A percentile compares a stretch with the other conserved stretches of the same genome.
Conservation (phyloP, 1,140 invertebrate genomes). For the Macrosteles quadrilineatus region DNA sequence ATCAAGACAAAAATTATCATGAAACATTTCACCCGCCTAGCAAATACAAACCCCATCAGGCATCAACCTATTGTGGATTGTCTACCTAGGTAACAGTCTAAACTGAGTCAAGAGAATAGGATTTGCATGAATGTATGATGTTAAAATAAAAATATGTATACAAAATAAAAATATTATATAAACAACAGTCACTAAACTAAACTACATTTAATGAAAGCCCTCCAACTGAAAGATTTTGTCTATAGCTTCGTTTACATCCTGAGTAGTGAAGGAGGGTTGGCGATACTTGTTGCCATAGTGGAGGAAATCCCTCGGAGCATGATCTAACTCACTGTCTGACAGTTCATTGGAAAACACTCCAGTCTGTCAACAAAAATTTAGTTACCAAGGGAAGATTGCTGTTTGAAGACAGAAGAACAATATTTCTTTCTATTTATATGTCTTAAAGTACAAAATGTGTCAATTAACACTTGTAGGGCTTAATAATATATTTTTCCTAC, state of each 20-base stretch:
- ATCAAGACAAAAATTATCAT: too few species aligned
- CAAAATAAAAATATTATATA: too few species aligned
- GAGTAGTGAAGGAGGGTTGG: conserved; percentile 53
- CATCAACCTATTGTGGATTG: too few species aligned
- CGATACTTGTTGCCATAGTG: conserved; percentile 56
- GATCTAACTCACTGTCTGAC: conserved; percentile 47
- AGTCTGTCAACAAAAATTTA: conserved; percentile 44
- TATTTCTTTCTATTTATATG: background rate
- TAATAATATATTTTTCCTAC: too few species aligned
- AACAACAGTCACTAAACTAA: too few species aligned
- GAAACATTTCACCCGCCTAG: too few species aligned
- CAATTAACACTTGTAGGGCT: background rate
- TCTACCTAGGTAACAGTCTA: too few species aligned
- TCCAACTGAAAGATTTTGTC: conserved; percentile 57
- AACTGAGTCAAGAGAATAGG: too few species aligned
- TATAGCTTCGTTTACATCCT: conserved; percentile 58
- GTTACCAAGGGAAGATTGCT: background rate
- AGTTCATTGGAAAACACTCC: conserved; percentile 50
- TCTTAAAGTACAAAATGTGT: background rate
- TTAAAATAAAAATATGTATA: too few species aligned
- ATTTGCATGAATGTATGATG: too few species aligned
- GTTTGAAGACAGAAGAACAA: background rate
- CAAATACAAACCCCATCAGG: too few species aligned
- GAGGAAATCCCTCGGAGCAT: conserved; percentile 54
- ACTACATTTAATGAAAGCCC: conserved; percentile 43